Percentiles rank a stretch among this genome's conserved stretches.
phyloP scores from a whole-genome alignment of 1,140 invertebrate species.

The Drosophila ogumai region DNA sequence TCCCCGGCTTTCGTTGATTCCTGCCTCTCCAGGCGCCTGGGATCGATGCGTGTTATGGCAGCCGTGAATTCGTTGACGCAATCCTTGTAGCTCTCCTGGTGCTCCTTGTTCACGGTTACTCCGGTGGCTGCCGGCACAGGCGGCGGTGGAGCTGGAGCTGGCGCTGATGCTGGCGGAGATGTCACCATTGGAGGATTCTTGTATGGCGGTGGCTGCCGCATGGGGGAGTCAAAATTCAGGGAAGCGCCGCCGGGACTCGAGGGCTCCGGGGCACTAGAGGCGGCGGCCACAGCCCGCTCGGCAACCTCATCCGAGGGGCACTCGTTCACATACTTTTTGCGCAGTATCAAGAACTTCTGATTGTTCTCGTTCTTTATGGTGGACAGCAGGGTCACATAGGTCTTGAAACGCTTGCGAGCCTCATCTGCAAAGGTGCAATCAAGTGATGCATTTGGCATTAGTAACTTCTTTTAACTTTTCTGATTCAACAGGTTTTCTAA shows the following conservation, averaged over 20 bases:
- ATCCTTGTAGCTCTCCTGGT: conserved; percentile 72
- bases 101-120: conserved; percentile 45
- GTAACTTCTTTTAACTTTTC: conserved; percentile 1
- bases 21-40: conserved; percentile 48
- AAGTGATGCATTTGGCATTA: conserved; percentile 6
- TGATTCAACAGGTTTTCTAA: conserved; percentile 59
- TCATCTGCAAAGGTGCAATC: conserved; percentile 84
- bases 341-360: conserved; percentile 93
- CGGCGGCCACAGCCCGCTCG: conserved; percentile 76
- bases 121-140: conserved; percentile 7
- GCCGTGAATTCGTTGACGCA: conserved; percentile 77
- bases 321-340: conserved; percentile 89
- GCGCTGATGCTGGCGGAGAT: conserved; percentile 5
- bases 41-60: conserved; percentile 63
- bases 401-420: conserved; percentile 94
- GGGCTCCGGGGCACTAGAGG: conserved; percentile 65
- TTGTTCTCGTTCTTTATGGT: conserved; percentile 92
- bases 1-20: conserved; percentile 7
- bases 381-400: conserved; percentile 95
- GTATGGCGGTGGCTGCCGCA: conserved; percentile 87
- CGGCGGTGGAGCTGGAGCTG: conserved; percentile 9
- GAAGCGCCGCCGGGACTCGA: conserved; percentile 67
- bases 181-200: conserved; percentile 88
- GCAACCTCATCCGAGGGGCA: conserved; percentile 85
- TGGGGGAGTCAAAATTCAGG: conserved; percentile 61